Evolutionary conservation across 2,797 vertebrate species (phyloP), one percentile per base, ranked within the genome.

Genomic region (Chelon auratus): DNA sequence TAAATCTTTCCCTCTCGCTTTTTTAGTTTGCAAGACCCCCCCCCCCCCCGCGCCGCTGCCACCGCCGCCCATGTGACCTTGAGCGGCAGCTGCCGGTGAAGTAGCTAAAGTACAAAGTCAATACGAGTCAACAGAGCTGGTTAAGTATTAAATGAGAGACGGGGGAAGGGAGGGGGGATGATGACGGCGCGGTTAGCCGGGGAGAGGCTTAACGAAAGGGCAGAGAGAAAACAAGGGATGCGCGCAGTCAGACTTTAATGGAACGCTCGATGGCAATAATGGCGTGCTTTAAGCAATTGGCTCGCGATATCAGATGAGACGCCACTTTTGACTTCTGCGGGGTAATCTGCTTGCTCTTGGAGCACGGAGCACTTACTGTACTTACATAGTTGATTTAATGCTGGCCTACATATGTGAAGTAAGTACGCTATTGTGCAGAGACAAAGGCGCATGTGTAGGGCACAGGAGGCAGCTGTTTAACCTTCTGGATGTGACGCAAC

Each of bases 91-190:
- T 63, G 81, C 69, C 75, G 59, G 83, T 61, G 75, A 82, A 88
- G 81, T 70, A 76, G 72, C 89, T 84, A 67, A 89, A 88, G 83
- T 82, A 86, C 90, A 89, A 84, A 84, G 84, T 93, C 91, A 90
- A 91, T 91, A 89, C 18, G 9, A 68, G 81, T 80, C 83, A 85
- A 90, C 81, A 82, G 76, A 88, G 81, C 85, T 86, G 78, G 89
- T 93, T 93, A 92, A 87, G 91, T 88, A 92, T 92, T 92, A 93
- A 92, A 91, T 72, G 54, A 55, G 76, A 33, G 24, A 26, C 24
- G 24, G 24, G 3, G 24, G 71, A 68, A 59, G 57, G 73, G 24
- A 2, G 24, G 71, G 70, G 61, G 57, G 73, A 79, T 81, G 83
- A 86, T 85, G 87, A 72, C 60, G 24, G 50, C 24, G 84, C 72